These are phyloP conservation scores for Oreamnos americanus DNA, from an alignment of 2,113 vertebrate genomes.

Conservation along the genomic window DNA sequence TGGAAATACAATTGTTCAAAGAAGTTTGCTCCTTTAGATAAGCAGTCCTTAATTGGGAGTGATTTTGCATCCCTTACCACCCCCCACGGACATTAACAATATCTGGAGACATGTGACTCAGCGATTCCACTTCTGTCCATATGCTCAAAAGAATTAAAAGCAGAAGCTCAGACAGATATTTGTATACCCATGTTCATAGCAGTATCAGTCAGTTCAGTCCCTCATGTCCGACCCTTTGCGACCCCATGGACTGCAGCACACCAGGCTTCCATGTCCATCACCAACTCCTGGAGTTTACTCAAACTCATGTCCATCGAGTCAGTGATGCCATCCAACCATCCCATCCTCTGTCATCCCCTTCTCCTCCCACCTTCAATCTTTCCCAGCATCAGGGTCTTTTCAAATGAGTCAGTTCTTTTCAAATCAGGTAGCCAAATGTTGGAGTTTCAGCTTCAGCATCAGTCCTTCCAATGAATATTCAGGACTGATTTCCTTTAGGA, in stretches of 20 bases:
- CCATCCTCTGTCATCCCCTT: background rate
- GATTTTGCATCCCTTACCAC: background rate
- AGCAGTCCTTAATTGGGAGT: background rate
- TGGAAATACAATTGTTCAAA: background rate
- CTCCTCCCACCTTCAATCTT: background rate
- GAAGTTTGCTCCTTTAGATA: background rate
- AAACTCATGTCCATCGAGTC: accelerated
- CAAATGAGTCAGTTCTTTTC: background rate
- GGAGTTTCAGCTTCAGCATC: background rate
- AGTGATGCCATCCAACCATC: background rate
- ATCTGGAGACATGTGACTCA: background rate
- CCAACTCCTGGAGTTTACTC: background rate
- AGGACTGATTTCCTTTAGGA: background rate
- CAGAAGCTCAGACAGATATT: background rate
- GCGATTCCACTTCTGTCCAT: background rate
- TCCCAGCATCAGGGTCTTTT: background rate
- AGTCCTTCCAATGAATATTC: background rate
- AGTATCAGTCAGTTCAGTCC: background rate
- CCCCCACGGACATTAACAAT: background rate
- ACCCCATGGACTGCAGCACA: background rate
- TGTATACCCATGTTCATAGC: background rate
- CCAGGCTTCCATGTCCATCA: background rate
- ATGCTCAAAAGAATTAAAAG: background rate
- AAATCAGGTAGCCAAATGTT: background rate
- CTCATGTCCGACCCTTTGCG: accelerated